phyloP scores from a whole-genome alignment of 2,797 vertebrate species.

The Euthynnus affinis region DNA sequence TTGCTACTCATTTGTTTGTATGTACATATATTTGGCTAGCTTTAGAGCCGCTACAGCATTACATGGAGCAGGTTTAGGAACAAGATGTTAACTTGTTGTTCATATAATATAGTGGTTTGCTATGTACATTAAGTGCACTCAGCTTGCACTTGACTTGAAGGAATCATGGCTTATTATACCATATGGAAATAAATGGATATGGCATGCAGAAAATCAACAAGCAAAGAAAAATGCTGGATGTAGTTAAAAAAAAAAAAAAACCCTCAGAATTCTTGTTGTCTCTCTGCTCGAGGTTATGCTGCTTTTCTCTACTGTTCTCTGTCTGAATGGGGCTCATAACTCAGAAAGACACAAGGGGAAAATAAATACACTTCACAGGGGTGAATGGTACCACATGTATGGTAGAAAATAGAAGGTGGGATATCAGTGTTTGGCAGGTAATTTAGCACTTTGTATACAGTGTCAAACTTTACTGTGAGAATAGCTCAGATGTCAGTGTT shows the following conservation, averaged over 20 bases:
- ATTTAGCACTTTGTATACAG: constrained; percentile 80
- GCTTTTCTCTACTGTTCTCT: constrained; percentile 60
- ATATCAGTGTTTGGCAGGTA: constrained; percentile 76
- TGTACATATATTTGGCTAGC: not conserved
- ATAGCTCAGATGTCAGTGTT: constrained; percentile 62
- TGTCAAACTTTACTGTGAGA: constrained; percentile 70
- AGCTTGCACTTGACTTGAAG: constrained; percentile 55
- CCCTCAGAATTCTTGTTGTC: constrained; percentile 41
- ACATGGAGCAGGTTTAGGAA: constrained; percentile 1
- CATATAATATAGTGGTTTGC: constrained; percentile 39
- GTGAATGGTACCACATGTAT: constrained; percentile 69
- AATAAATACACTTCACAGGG: constrained; percentile 72
- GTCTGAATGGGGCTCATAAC: constrained; percentile 59
- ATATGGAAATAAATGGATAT: constrained; percentile 50
- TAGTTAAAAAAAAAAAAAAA: constrained; percentile 43
- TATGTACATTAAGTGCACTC: constrained; percentile 71
- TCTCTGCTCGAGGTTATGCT: constrained; percentile 61
- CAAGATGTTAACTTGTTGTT: constrained; percentile 33
- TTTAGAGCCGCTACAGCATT: constrained; percentile 25
- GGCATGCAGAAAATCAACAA: constrained; percentile 36
- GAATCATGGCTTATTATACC: constrained; percentile 65
- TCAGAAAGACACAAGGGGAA: constrained; percentile 70
- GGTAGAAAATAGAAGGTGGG: constrained; percentile 63
- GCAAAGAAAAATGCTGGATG: constrained; percentile 36
- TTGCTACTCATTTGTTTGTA: not conserved